Conservation (phyloP, 2,888 invertebrate genomes). For the Apodemia zela region DNA sequence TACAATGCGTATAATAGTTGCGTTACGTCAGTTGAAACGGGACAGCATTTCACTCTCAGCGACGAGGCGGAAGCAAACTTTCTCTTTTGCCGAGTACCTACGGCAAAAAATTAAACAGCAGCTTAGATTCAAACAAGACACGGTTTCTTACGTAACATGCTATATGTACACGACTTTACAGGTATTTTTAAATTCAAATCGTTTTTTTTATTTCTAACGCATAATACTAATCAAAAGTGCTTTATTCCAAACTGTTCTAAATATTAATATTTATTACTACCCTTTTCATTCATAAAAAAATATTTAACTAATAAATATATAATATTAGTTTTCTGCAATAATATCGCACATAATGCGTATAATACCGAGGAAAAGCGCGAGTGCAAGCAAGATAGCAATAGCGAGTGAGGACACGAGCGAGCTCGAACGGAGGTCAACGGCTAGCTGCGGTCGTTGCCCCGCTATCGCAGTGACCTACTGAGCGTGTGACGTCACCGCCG, state of each 20-base stretch:
- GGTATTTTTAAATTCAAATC: neutral
- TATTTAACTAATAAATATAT: conserved; percentile 36
- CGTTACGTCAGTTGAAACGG: conserved; percentile 74
- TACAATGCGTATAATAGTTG: conserved; percentile 48
- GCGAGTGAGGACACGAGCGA: conserved; percentile 67
- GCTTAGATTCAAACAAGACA: conserved; percentile 40
- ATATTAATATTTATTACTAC: neutral
- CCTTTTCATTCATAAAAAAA: neutral
- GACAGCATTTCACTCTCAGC: conserved; percentile 78
- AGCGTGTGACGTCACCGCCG: conserved; percentile 79
- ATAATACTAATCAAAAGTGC: neutral
- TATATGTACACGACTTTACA: conserved; percentile 25
- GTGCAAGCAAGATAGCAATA: conserved; percentile 58
- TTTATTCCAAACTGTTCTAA: neutral
- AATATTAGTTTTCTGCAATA: conserved; percentile 40
- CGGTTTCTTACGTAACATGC: conserved; percentile 35
- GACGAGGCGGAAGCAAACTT: conserved; percentile 77
- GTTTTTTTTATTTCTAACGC: neutral
- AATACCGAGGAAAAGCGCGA: conserved; percentile 59
- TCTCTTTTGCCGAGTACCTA: conserved; percentile 71
- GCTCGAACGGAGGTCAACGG: conserved; percentile 79
- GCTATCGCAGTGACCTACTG: conserved; percentile 81
- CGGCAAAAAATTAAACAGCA: conserved; percentile 43
- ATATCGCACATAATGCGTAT: conserved; percentile 56
- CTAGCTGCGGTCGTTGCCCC: conserved; percentile 81